Evolutionary conservation across 2,113 vertebrate species (phyloP).

Genomic region (Siphamia tubifer): DNA sequence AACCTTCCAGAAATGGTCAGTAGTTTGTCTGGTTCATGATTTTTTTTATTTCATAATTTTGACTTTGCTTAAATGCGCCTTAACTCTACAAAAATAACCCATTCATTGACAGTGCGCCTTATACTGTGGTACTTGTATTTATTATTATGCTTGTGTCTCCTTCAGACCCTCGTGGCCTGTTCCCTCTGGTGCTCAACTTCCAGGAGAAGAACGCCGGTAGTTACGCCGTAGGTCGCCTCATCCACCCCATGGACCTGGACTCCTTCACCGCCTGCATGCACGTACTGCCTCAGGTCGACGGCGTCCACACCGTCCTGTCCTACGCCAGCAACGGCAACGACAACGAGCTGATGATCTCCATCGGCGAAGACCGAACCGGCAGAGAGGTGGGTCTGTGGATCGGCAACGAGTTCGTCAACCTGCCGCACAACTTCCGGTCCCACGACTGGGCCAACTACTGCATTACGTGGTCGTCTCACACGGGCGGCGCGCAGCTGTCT

Average conservation of each 20-base stretch:
- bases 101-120: too few relatives aligned
- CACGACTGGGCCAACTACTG: constrained; percentile 83
- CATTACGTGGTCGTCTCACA: constrained; percentile 78
- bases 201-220: constrained; percentile 66
- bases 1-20: constrained; percentile 47
- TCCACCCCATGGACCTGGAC: constrained; percentile 67
- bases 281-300: constrained; percentile 18
- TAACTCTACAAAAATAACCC: too few relatives aligned
- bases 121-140: too few relatives aligned
- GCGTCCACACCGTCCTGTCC: constrained; percentile 77
- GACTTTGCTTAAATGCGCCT: too few relatives aligned
- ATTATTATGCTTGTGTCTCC: neutral
- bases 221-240: constrained; percentile 70
- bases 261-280: constrained; percentile 84
- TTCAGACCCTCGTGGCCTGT: constrained; percentile 58
- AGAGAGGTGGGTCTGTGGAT: constrained; percentile 79
- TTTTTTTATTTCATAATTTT: too few relatives aligned
- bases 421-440: constrained; percentile 65
- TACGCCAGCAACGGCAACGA: constrained; percentile 76
- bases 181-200: constrained; percentile 82
- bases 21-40: neutral
- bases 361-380: constrained; percentile 40
- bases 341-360: constrained; percentile 78
- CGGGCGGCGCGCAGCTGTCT: constrained; percentile 72
- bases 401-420: constrained; percentile 77